phyloP scores from a whole-genome alignment of 1,140 invertebrate genomes.

The Saccostrea cuccullata region DNA sequence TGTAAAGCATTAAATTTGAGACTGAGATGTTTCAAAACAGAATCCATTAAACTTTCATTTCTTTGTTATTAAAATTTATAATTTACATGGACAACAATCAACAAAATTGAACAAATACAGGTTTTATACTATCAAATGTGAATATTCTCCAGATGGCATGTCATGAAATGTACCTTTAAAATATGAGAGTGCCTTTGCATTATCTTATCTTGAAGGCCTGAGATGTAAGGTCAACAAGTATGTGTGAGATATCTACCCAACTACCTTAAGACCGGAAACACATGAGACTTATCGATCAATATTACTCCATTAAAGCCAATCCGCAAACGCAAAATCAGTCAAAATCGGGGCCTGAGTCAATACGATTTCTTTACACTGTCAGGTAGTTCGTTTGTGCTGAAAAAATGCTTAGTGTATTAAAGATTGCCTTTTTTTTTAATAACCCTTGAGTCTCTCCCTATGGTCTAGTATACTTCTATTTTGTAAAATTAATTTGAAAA shows the following conservation, averaged over 20 bases:
- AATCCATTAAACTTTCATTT: too few species aligned
- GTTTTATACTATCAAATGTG: too few species aligned
- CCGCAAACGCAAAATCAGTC: neutral
- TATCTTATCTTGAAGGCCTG: constrained; percentile 11
- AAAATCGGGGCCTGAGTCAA: neutral
- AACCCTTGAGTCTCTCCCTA: neutral
- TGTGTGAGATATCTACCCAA: constrained; percentile 14
- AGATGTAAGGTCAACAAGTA: constrained; percentile 5
- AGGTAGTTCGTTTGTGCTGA: constrained; percentile 20
- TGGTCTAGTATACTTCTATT: neutral
- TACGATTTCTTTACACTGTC: constrained; percentile 14
- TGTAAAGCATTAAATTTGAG: too few species aligned
- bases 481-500: neutral
- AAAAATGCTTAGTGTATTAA: neutral
- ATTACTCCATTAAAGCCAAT: constrained; percentile 29
- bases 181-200: neutral
- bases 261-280: neutral
- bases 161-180: neutral
- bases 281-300: constrained; percentile 24
- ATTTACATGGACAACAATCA: too few species aligned
- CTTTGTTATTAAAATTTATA: too few species aligned
- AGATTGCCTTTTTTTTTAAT: neutral
- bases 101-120: too few species aligned
- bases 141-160: too few species aligned
- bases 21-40: too few species aligned